A percentile compares a stretch with the other conserved stretches of the same genome.
These are phyloP conservation scores for Podilymbus podiceps DNA, from an alignment of 2,113 vertebrate species.

Conservation along the genomic window DNA sequence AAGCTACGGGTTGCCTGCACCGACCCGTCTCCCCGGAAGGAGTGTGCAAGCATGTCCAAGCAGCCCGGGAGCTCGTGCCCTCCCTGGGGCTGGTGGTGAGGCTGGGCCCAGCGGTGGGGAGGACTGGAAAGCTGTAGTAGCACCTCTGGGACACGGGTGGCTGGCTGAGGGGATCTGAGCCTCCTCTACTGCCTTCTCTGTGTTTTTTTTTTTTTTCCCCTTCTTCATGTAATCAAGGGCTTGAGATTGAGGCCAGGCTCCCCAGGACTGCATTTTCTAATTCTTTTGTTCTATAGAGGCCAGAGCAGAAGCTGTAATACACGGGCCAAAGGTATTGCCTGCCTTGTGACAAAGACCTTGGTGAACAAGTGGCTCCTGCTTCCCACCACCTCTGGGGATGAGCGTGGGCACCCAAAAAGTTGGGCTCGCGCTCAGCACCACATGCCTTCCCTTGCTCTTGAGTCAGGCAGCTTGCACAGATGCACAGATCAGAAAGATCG, in stretches of 20 bases:
- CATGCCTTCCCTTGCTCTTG: background rate
- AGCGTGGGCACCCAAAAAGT: background rate
- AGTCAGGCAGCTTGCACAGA: background rate
- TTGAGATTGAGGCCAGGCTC: background rate
- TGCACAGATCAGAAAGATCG: background rate
- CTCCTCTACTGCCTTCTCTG: background rate
- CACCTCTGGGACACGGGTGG: background rate
- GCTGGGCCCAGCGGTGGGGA: background rate
- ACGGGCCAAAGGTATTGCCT: background rate
- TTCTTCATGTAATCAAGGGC: background rate
- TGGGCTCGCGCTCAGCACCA: rapidly evolving
- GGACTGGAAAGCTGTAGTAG: background rate
- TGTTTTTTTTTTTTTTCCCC: rapidly evolving
- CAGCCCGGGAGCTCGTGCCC: rapidly evolving
- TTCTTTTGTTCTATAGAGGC: background rate
- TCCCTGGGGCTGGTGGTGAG: rapidly evolving
- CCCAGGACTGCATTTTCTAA: background rate
- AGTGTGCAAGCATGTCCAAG: rapidly evolving
- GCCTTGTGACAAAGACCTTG: background rate
- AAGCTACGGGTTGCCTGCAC: background rate
- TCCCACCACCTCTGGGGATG: background rate
- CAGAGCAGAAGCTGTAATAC: background rate
- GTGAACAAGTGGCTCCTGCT: background rate
- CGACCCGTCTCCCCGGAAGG: background rate
- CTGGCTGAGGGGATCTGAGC: background rate